These are phyloP conservation scores for Mesembrinibis cayennensis DNA, from an alignment of 2,113 vertebrate genomes.

Conservation along the genomic window DNA sequence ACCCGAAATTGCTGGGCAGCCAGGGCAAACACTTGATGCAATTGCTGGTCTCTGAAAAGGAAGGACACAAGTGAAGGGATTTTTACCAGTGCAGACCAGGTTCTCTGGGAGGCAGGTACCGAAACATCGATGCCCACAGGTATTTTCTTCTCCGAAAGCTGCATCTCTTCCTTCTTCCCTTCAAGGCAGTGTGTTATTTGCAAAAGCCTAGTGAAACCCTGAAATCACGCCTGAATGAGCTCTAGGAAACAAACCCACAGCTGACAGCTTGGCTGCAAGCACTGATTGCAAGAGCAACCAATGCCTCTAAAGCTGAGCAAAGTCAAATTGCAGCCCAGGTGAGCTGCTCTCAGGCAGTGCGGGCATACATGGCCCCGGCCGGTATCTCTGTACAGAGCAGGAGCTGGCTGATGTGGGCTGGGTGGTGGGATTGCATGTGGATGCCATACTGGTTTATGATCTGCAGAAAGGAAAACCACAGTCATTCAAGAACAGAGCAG, in stretches of 20 bases:
- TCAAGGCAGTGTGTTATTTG: not conserved
- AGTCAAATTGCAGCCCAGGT: not conserved
- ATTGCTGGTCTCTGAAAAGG: not conserved
- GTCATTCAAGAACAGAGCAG: not conserved
- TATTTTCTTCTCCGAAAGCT: not conserved
- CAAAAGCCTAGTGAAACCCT: not conserved
- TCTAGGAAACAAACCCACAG: not conserved
- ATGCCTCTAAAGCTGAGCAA: not conserved
- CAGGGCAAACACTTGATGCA: rapidly evolving
- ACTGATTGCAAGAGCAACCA: not conserved
- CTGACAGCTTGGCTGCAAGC: not conserved
- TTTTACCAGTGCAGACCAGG: not conserved
- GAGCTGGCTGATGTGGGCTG: not conserved
- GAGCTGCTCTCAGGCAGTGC: not conserved
- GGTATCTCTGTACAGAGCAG: not conserved
- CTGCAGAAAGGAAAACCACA: not conserved
- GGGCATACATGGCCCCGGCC: not conserved
- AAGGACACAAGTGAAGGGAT: not conserved
- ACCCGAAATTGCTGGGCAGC: not conserved
- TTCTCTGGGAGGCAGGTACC: not conserved
- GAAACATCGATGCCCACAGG: not conserved
- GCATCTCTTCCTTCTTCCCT: not conserved
- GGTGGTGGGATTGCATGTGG: not conserved
- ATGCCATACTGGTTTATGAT: not conserved
- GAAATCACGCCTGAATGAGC: not conserved